Conservation (phyloP, 2,888 invertebrate genomes). For the Tineola bisselliella region DNA sequence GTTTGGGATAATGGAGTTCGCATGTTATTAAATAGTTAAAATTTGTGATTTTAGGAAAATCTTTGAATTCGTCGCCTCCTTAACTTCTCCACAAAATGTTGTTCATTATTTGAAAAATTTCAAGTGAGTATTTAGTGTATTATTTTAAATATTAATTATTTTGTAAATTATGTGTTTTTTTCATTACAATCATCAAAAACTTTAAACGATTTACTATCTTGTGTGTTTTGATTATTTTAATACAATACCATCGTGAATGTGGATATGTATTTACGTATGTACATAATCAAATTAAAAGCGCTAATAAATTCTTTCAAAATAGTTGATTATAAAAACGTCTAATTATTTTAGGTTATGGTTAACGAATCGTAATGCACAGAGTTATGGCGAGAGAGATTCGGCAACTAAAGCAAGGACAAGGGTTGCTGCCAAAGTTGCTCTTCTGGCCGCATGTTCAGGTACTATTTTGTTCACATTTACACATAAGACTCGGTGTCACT, state of each 20-base stretch:
- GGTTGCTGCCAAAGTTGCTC: slow-evolving; percentile 85
- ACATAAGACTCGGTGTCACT: no score
- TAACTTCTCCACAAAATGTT: slow-evolving; percentile 89
- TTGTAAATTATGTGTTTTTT: slow-evolving; percentile 5
- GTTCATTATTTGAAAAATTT: slow-evolving; percentile 86
- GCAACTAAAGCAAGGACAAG: slow-evolving; percentile 76
- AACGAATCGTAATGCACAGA: slow-evolving; percentile 38
- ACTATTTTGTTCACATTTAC: no score
- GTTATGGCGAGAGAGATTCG: slow-evolving; percentile 34
- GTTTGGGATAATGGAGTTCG: no score
- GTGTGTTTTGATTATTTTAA: no score
- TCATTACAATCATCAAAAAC: no score
- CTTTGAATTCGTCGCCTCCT: slow-evolving; percentile 84
- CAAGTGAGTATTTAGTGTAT: slow-evolving; percentile 70
- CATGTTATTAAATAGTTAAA: no score
- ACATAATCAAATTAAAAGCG: no score
- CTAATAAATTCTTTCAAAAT: no score
- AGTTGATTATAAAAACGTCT: no score
- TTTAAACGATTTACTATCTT: no score
- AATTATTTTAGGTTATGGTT: slow-evolving; percentile 42
- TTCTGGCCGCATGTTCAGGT: slow-evolving; percentile 86
- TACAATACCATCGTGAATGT: no score
- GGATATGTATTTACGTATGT: no score
- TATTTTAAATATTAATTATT: background rate
- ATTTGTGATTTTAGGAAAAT: slow-evolving; percentile 70